Evolutionary conservation across 2,113 vertebrate species (phyloP), one percentile per base, ranked within the genome.

Genomic region (Henicopernis longicauda): DNA sequence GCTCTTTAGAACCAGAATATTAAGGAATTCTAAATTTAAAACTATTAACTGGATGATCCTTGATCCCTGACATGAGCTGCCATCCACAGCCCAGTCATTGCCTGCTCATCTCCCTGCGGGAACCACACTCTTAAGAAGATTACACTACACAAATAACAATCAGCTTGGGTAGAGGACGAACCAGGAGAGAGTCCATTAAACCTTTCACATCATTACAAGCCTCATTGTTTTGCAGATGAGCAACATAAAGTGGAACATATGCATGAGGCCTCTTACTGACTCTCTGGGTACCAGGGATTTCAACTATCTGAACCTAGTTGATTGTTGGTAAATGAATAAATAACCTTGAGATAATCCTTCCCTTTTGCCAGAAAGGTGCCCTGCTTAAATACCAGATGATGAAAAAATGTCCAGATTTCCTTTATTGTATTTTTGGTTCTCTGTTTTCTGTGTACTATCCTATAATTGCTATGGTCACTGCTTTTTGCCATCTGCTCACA

Each of bases 141-240:
- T 98, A 98, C 94, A 97, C 96, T 98, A 97, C 97, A 98, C 98
- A 98, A 98, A 98, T 97, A 98, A 97, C 97, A 98, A 98, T 98
- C 97, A 97, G 98, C 97, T 98, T 98, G 97, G 93, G 91, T 95
- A 95, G 96, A 96, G 96, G 93, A 98, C 96, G 91, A 97, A 97
- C 95, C 88, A 97, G 98, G 96, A 97, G 80, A 96, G 95, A 98
- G 97, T 97, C 93, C 82, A 97, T 97, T 98, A 98, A 98, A 99
- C 98, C 98, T 98, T 98, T 97, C 96, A 96, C 98, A 98, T 98
- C 98, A 97, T 98, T 98, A 97, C 97, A 97, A 97, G 95, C 88
- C 96, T 98, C 97, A 98, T 98, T 99, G 98, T 99, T 98, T 98
- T 98, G 98, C 98, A 99, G 98, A 99, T 98, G 98, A 98, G 98